Base-by-base conservation (phyloP, 2,113 vertebrate genomes). In the Triplophysa tibetana region DNA sequence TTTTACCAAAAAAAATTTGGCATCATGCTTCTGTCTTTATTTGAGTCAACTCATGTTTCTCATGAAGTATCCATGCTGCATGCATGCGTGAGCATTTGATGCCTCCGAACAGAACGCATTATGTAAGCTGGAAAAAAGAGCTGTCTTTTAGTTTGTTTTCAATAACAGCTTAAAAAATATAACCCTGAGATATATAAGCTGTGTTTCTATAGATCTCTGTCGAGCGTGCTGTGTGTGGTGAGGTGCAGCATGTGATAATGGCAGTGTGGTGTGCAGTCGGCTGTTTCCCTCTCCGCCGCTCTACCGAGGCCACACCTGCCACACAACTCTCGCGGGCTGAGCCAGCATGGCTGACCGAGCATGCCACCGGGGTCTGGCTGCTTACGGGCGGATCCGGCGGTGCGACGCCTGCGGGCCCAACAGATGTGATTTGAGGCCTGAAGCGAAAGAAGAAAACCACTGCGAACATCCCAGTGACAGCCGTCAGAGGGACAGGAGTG, bases 231-330 rank as follows among this genome's bases (percentile, higher is more conserved):
- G 19, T 48, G 19, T 69, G 64, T 76, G 73, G 54, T 62, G 82
- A 83, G 81, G 56, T 70, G 82, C 75, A 75, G 70, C 12, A 64
- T 60, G 78, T 75, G 81, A 41, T 75, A 75, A 81, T 81, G 70
- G 70, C 50, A 65, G 70, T 81, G 66, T 62, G 73, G 78, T 81
- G 50, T 69, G 84, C 86, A 73, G 87, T 83, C 87, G 86, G 78
- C 82, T 83, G 88, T 85, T 82, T 83, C 61, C 83, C 86, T 79
- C 68, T 77, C 26, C 61, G 29, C 63, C 68, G 61, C 60, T 84
- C 81, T 89, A 77, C 84, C 84, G 72, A 70, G 81, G 91, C 90
- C 91, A 87, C 91, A 88, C 88, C 89, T 91, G 87, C 90, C 90
- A 88, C 90, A 88, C 89, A 89, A 87, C 70, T 56, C 43, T 79